Percentiles rank a stretch among this genome's conserved stretches.
Evolutionary conservation across 92 coral and sea anemone species (phyloP).

Genomic region (Nematostella vectensis): DNA sequence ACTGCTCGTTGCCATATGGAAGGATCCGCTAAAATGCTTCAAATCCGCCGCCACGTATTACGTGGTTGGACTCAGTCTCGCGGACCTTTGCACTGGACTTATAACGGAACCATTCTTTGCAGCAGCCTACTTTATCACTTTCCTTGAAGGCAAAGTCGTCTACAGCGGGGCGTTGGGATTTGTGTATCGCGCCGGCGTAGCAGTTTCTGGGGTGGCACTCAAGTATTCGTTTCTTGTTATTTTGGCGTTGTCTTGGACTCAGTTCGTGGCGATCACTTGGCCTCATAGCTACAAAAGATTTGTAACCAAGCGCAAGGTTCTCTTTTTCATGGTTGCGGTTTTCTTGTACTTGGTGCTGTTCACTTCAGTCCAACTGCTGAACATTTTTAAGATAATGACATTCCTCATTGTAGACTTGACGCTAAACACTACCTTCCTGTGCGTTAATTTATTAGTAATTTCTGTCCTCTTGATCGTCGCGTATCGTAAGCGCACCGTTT

Average conservation of each 20-base stretch:
- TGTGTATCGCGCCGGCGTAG: slow-evolving; percentile 43
- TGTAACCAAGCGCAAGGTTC: slow-evolving; percentile 52
- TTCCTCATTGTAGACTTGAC: slow-evolving; percentile 53
- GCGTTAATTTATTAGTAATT: slow-evolving; percentile 49
- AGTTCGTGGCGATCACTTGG: slow-evolving; percentile 58
- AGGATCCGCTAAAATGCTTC: slow-evolving; percentile 71
- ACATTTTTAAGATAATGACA: slow-evolving; percentile 21
- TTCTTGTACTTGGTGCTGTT: slow-evolving; percentile 52
- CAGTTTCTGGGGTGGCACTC: slow-evolving; percentile 61
- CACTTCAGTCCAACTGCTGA: slow-evolving; percentile 43
- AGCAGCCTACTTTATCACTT: slow-evolving; percentile 27
- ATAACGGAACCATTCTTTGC: slow-evolving; percentile 71
- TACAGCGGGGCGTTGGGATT: slow-evolving; percentile 3
- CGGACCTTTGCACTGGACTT: slow-evolving; percentile 60
- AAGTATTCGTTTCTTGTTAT: slow-evolving; percentile 60
- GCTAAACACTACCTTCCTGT: slow-evolving; percentile 46
- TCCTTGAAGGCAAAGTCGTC: slow-evolving; percentile 9
- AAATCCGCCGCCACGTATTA: slow-evolving; percentile 52
- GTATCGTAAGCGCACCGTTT: slow-evolving; percentile 29
- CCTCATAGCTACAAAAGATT: slow-evolving; percentile 60
- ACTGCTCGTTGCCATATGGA: slow-evolving; percentile 65
- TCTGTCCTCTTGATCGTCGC: slow-evolving; percentile 47
- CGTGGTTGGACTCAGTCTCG: slow-evolving; percentile 61
- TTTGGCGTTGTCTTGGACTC: slow-evolving; percentile 67
- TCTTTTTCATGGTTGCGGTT: slow-evolving; percentile 36